These are phyloP conservation scores for Mellivora capensis DNA, from an alignment of 2,113 vertebrate genomes.

Conservation along the genomic window DNA sequence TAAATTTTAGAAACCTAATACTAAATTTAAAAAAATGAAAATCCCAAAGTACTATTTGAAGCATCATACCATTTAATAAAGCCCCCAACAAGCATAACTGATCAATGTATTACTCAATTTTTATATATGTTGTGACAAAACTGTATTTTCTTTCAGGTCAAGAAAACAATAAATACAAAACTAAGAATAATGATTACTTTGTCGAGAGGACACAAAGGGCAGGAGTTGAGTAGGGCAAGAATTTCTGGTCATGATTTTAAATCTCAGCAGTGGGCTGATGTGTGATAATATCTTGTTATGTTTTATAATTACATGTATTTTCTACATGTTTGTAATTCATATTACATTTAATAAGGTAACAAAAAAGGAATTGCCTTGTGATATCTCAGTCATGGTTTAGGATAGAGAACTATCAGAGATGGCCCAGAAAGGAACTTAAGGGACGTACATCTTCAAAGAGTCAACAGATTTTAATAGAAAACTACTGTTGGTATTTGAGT, in stretches of 20 bases:
- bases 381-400: background rate
- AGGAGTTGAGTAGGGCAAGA: background rate
- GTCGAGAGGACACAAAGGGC: background rate
- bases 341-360: background rate
- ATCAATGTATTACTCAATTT: background rate
- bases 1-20: background rate
- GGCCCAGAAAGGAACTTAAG: background rate
- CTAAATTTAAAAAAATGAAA: background rate
- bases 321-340: background rate
- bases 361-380: background rate
- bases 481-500: background rate
- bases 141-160: background rate
- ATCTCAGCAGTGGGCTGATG: background rate
- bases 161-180: background rate
- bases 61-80: background rate
- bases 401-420: background rate
- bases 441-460: background rate
- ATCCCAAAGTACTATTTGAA: background rate
- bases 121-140: background rate
- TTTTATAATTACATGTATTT: background rate
- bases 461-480: background rate
- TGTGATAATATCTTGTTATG: background rate
- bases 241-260: background rate
- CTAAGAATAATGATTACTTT: background rate
- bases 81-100: background rate